Base-by-base conservation (phyloP, 1,140 invertebrate species). In the Drosophila sucinea region DNA sequence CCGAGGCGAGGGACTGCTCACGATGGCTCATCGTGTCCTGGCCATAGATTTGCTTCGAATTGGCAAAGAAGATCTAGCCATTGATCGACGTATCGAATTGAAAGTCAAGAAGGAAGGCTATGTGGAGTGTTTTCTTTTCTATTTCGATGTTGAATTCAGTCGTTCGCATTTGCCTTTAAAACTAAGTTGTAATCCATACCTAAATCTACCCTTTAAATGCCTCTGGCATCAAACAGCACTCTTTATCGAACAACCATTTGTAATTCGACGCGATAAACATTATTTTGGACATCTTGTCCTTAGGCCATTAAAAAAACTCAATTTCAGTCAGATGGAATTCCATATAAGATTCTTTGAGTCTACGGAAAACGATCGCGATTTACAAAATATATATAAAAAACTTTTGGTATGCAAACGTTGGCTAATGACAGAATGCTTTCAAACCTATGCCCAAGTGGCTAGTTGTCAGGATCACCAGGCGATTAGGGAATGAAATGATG, bases 1-100 rank as follows among this genome's bases (percentile, higher is more conserved):
- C 1, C 97, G 99, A 93, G 96, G 97, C 0, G 98, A 99, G 90
- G 97, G 97, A 92, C 94, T 96, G 17, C 57, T 84, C 0, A 93
- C 82, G 4, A 86, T 71, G 17, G 73, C 79, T 1, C 76, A 83
- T 8, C 23, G 66, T 1, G 33, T 87, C 1, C 11, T 87, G 5
- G 25, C 1, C 1, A 5, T 91, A 17, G 68, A 91, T 56, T 55
- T 91, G 38, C 67, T 41, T 1, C 79, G 7, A 0, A 77, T 60
- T 3, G 30, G 10, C 0, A 5, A 35, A 3, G 35, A 63, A 6
- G 65, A 86, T 10, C 30, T 86, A 0, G 33, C 38, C 0, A 54
- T 86, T 10, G 69, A 82, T 7, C 60, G 67, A 0, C 2, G 33
- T 0, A 63, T 86, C 0, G 41, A 32, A 0, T 11, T 86, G 5